Percentiles rank a stretch among this genome's conserved stretches.
phyloP scores from a whole-genome alignment of 2,113 vertebrate species.

The Lamprotornis superbus region DNA sequence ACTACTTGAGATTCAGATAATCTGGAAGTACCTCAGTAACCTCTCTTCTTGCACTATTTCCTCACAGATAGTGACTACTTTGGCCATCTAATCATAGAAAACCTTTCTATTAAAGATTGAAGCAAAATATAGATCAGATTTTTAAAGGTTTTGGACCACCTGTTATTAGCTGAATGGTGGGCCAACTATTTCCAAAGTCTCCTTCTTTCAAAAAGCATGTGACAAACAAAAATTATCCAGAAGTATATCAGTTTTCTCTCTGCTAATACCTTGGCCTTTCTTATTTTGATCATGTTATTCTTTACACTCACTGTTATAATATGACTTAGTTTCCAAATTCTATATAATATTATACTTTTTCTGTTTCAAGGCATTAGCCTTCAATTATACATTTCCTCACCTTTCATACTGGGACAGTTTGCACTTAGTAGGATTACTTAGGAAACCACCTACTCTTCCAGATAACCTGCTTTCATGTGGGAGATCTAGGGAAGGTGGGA shows the following conservation, averaged over 20 bases:
- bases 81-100: background rate
- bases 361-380: background rate
- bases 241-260: background rate
- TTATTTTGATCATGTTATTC: background rate
- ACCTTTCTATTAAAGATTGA: background rate
- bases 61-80: background rate
- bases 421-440: background rate
- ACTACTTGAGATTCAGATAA: background rate
- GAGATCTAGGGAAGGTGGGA: background rate
- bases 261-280: background rate
- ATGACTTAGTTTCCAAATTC: background rate
- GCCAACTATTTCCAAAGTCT: background rate
- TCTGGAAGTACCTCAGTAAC: background rate
- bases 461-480: background rate
- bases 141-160: background rate
- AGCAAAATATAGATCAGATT: background rate
- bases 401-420: background rate
- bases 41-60: background rate
- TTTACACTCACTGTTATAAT: background rate
- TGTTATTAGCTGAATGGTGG: background rate
- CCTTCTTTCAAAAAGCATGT: background rate
- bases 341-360: background rate
- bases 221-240: background rate
- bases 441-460: background rate
- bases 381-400: background rate